These are phyloP conservation scores for Catharus ustulatus DNA, from an alignment of 2,797 vertebrate genomes.

Conservation along the genomic window DNA sequence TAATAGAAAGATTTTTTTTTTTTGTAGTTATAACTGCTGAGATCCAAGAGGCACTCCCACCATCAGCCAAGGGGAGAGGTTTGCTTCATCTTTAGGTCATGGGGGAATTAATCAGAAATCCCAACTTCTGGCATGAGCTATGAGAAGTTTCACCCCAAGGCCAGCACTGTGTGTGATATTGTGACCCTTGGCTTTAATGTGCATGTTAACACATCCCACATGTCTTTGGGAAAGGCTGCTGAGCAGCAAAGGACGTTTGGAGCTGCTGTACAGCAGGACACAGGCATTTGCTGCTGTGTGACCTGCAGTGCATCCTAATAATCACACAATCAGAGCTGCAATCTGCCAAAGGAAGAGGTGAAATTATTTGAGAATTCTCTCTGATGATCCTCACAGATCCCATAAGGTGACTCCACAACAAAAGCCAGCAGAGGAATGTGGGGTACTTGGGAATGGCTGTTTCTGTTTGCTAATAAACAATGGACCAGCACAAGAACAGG, in stretches of 20 bases:
- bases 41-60: neutral
- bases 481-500: neutral
- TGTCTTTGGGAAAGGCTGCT: neutral
- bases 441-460: neutral
- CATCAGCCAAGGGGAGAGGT: neutral
- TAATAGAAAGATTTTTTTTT: neutral
- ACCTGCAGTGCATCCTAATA: conserved; percentile 22
- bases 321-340: neutral
- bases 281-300: neutral
- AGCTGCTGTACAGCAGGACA: conserved; percentile 21
- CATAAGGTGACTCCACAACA: neutral
- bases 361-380: neutral
- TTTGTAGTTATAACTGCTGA: rapidly evolving
- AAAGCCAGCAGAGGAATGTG: neutral
- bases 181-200: neutral
- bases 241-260: neutral
- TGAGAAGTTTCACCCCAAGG: neutral
- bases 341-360: neutral
- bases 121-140: neutral
- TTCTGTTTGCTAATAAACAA: neutral
- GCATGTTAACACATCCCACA: neutral
- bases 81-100: neutral
- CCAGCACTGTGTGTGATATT: neutral
- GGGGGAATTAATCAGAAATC: neutral
- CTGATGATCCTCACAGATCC: neutral